Conservation (phyloP, 1,140 invertebrate genomes). For the Lamellibrachia luymesi region DNA sequence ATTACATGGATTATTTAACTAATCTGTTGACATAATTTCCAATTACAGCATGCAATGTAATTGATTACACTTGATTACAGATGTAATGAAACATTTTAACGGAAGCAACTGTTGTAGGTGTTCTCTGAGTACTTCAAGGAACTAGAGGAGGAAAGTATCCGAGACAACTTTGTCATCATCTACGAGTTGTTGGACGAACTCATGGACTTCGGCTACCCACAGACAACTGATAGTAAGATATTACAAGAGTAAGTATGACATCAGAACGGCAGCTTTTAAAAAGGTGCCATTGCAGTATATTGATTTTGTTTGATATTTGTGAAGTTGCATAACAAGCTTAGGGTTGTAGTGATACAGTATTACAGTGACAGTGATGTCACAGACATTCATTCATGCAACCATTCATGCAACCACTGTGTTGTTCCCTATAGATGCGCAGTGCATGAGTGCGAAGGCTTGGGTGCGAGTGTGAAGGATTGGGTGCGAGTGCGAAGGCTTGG, state of each 20-base stretch:
- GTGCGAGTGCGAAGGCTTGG: no score
- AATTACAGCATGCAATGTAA: no score
- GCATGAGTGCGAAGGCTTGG: no score
- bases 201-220: constrained; percentile 99
- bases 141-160: constrained; percentile 97
- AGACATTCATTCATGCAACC: not conserved
- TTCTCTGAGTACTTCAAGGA: constrained; percentile 99
- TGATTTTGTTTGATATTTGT: not conserved
- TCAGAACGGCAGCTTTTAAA: constrained; percentile 14
- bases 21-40: no score
- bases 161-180: constrained; percentile 99
- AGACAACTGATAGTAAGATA: constrained; percentile 99
- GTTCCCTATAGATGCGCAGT: no score
- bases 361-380: not conserved
- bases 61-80: not conserved
- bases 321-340: not conserved
- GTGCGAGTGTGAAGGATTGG: no score
- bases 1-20: no score
- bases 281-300: not conserved
- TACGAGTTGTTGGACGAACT: constrained; percentile 98
- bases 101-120: constrained; percentile 62
- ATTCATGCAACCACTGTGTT: not conserved
- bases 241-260: constrained; percentile 81
- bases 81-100: not conserved
- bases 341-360: not conserved